Evolutionary conservation across 1,140 invertebrate species (phyloP).

Genomic region (Hycleus phaleratus): DNA sequence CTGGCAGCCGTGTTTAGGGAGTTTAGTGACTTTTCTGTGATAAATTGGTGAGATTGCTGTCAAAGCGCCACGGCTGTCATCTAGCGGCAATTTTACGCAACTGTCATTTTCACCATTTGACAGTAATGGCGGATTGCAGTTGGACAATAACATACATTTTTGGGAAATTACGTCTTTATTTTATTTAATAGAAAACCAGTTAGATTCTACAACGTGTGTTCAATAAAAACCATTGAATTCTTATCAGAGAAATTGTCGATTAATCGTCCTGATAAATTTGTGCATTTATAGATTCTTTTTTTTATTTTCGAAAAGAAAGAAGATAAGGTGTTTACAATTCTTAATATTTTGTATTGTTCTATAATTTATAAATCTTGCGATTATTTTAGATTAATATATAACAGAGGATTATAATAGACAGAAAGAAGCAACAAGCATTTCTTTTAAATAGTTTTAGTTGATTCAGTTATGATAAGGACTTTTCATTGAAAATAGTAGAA

Average conservation of each 20-base stretch:
- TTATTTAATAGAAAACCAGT: conserved; percentile 15
- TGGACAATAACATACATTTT: conserved; percentile 39
- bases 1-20: no score
- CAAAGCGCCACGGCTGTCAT: neutral
- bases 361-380: neutral
- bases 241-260: no score
- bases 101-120: conserved; percentile 1
- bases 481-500: neutral
- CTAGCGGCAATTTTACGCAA: neutral
- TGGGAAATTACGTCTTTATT: conserved; percentile 26
- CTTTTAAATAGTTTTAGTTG: no score
- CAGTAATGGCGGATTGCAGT: conserved; percentile 39
- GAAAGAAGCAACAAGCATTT: no score
- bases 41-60: no score
- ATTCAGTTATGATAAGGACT: neutral
- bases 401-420: neutral
- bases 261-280: no score
- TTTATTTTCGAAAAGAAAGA: no score
- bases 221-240: neutral
- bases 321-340: no score
- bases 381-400: neutral
- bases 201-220: neutral
- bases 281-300: no score
- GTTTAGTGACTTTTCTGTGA: no score
- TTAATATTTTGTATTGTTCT: no score